Evolutionary conservation across 1,140 invertebrate species (phyloP), one percentile per base, ranked within the genome.

Genomic region (Aethina tumida): DNA sequence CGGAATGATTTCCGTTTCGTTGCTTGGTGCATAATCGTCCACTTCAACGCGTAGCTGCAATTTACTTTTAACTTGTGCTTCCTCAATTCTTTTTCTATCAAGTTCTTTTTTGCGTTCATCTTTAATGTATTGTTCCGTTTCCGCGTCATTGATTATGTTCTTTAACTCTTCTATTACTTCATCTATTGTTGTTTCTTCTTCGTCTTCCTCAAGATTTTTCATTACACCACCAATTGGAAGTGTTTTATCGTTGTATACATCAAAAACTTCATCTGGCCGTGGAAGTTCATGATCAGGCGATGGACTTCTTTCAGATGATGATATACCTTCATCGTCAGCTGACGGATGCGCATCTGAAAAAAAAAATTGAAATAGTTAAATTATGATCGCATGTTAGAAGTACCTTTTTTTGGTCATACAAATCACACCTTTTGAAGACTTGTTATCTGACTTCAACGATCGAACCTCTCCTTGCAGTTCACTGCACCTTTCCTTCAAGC

Each of bases 111-210:
- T 52, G 49, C 32, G 55, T 54, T 48, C 55, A 20, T 66, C 62
- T 57, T 68, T 68, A 15, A 65, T 64, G 43, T 71, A 75, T 47
- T 79, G 70, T 52, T 86, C 79, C 1, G 73, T 74, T 64, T 87
- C 82, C 0, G 82, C 84, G 39, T 88, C 81, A 54, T 84, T 87
- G 1, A 88, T 81, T 32, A 88, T 86, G 47, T 86, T 87, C 46
- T 80, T 70, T 17, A 90, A 59, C 55, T 87, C 84, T 58, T 85
- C 81, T 50, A 89, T 88, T 0, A 88, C 84, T 63, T 88, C 84
- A 46, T 88, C 85, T 31, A 90, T 87, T 9, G 84, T 87, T 0
- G 80, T 84, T 63, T 87, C 82, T 30, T 81, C 80, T 48, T 84
- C 81, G 9, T 45, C 13, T 41, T 35, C 22, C 30, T 17, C 30